A percentile compares a stretch with the other conserved stretches of the same genome.
Evolutionary conservation across 2,888 invertebrate genomes (phyloP).

Genomic region (Callyntrura sp.): DNA sequence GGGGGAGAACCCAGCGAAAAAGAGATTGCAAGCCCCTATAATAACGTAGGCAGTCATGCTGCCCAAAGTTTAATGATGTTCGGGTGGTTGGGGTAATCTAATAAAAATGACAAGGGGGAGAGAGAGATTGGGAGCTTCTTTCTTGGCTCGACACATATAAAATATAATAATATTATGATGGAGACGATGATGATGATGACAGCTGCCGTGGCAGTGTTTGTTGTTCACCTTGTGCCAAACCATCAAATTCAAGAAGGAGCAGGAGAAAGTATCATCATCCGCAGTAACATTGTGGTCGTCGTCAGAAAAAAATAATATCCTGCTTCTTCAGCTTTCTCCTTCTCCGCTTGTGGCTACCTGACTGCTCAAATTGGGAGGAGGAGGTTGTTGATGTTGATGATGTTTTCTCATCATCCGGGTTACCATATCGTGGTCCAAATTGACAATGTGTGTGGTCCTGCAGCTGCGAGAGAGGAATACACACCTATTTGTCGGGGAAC

Average conservation of each 20-base stretch:
- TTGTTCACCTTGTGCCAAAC: too few relatives aligned
- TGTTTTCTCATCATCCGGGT: background rate
- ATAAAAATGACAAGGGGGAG: background rate
- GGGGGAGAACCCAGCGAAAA: background rate
- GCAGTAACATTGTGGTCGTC: background rate
- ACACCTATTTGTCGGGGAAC: too few relatives aligned
- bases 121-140: conserved; percentile 29
- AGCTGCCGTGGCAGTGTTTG: too few relatives aligned
- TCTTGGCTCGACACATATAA: background rate
- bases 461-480: too few relatives aligned
- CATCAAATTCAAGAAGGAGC: background rate
- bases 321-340: background rate
- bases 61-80: background rate
- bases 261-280: background rate
- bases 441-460: background rate
- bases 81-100: background rate
- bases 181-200: too few relatives aligned
- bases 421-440: conserved; percentile 14
- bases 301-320: background rate
- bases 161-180: too few relatives aligned
- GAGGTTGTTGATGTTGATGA: background rate
- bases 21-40: background rate
- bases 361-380: background rate
- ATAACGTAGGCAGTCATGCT: background rate
- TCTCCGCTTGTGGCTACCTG: background rate